Evolutionary conservation across 2,113 vertebrate species (phyloP), one percentile per base, ranked within the genome.

Genomic region (Thermophis baileyi): DNA sequence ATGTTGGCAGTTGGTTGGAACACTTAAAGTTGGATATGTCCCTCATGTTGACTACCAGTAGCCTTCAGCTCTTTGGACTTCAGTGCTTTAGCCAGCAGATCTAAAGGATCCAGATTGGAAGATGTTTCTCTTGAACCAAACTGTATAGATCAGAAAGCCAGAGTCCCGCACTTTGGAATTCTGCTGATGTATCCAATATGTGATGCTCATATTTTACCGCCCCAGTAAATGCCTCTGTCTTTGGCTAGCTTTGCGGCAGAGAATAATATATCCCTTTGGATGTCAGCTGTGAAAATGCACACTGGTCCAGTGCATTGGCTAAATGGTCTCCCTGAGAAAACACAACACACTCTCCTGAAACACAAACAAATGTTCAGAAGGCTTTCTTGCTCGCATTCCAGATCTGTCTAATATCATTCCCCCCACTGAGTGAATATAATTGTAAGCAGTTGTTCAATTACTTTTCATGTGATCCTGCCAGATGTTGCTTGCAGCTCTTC

Each of bases 381-480:
- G 85, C 93, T 92, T 63, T 94, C 96, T 60, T 94, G 92, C 95
- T 95, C 94, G 94, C 94, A 94, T 96, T 94, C 93, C 91, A 89
- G 94, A 95, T 96, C 94, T 95, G 87, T 96, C 89, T 95, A 89
- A 87, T 94, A 94, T 94, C 91, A 94, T 94, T 95, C 96, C 94
- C 94, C 96, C 94, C 91, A 94, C 92, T 89, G 92, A 94, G 94
- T 95, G 94, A 95, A 95, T 96, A 96, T 96, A 95, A 95, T 97
- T 97, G 95, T 93, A 89, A 95, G 94, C 94, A 93, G 89, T 96
- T 95, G 97, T 94, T 97, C 94, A 88, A 89, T 22, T 0, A 69
- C 0, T 30, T 86, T 94, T 91, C 93, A 93, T 96, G 91, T 94
- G 94, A 51, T 95, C 93, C 91, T 89, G 94, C 93, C 93, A 95